Base-by-base conservation (phyloP, 2,888 invertebrate species). In the Petrophora chlorosata region DNA sequence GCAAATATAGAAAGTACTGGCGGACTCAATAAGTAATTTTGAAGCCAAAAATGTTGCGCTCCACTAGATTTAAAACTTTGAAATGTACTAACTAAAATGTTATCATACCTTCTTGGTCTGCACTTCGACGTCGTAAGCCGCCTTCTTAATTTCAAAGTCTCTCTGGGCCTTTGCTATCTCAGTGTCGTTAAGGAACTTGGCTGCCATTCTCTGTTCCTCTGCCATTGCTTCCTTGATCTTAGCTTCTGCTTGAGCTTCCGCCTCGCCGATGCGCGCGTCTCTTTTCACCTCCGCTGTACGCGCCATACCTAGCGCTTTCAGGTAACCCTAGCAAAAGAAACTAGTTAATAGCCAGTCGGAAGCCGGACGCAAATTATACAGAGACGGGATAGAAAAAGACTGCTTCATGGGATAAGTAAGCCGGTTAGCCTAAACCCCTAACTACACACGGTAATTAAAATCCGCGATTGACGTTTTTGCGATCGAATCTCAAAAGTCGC, bases 161-260 rank as follows among this genome's bases (percentile, higher is more conserved):
- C 99, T 92, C 77, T 98, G 96, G 0, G 99, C 97, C 82, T 99
- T 98, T 0, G 99, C 98, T 50, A 99, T 98, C 83, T 99, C 98
- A 0, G 98, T 98, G 77, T 99, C 98, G 86, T 99, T 99, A 10
- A 96, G 88, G 80, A 97, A 97, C 53, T 97, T 94, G 0, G 98
- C 93, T 0, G 98, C 98, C 98, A 98, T 97, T 35, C 98, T 92
- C 79, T 98, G 97, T 81, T 99, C 98, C 79, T 99, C 98, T 0
- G 99, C 99, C 74, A 98, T 95, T 0, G 98, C 98, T 85, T 98
- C 98, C 74, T 97, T 96, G 66, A 98, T 97, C 70, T 94, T 94
- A 0, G 98, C 96, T 75, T 99, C 98, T 42, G 95, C 94, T 41
- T 96, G 94, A 0, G 99, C 99, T 78, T 99, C 98, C 0, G 99